These are phyloP conservation scores for Globodera rostochiensis DNA, from an alignment of 1,140 invertebrate genomes.

Conservation along the genomic window DNA sequence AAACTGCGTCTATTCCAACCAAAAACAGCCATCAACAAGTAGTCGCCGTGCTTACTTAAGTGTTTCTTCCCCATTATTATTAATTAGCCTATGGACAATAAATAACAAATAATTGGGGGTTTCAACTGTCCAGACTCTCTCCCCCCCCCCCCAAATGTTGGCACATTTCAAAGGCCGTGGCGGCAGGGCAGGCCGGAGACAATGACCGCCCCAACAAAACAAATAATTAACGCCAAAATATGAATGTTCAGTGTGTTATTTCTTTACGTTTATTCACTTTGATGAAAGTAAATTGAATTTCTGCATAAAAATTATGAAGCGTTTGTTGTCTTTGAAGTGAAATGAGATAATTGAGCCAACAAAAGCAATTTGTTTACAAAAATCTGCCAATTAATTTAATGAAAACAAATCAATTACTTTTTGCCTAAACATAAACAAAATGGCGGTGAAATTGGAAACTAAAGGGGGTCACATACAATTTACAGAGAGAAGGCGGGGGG, in stretches of 20 bases:
- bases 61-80: background rate
- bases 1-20: background rate
- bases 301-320: background rate
- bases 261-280: background rate
- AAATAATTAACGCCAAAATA: background rate
- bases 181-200: too few species aligned
- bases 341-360: background rate
- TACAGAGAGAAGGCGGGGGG: background rate
- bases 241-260: background rate
- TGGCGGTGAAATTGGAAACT: background rate
- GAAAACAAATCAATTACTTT: background rate
- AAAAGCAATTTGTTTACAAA: background rate
- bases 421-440: background rate
- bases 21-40: too few species aligned
- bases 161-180: background rate
- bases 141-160: background rate
- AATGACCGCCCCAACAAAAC: background rate
- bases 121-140: background rate
- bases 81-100: background rate
- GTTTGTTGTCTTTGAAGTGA: background rate
- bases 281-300: background rate
- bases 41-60: background rate
- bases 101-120: background rate
- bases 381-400: background rate
- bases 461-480: background rate